Percentiles rank a stretch among this genome's conserved stretches.
Conservation (phyloP, 2,797 vertebrate species). For the Sylvilagus floridanus region DNA sequence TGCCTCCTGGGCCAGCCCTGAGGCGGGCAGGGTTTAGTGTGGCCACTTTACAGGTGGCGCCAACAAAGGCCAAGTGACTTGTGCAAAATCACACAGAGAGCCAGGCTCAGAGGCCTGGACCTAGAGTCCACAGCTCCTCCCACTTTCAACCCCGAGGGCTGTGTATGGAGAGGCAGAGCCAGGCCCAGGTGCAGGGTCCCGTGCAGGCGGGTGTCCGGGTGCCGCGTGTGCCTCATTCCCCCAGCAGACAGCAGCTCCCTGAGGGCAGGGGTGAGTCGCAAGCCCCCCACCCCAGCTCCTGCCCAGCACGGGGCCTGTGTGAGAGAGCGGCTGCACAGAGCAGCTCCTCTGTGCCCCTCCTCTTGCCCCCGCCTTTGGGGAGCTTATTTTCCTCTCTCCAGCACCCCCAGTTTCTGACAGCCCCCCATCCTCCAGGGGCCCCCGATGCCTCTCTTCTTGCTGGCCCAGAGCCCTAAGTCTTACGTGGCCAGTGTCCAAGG, state of each 20-base stretch:
- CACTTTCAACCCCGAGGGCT: background rate
- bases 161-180: background rate
- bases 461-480: background rate
- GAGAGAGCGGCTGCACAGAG: no score
- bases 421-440: background rate
- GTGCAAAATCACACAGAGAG: background rate
- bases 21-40: background rate
- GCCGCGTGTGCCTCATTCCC: background rate
- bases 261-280: background rate
- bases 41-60: background rate
- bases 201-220: background rate
- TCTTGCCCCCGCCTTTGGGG: no score
- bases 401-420: background rate
- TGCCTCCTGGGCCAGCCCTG: background rate
- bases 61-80: background rate
- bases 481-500: no score
- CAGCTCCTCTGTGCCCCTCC: no score
- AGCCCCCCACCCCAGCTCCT: rapidly evolving
- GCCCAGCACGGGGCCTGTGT: background rate
- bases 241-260: background rate
- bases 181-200: no score
- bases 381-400: background rate
- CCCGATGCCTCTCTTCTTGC: background rate
- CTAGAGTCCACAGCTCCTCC: background rate
- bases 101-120: background rate